These are phyloP conservation scores for Mobula hypostoma DNA, from an alignment of 2,113 vertebrate species.

Conservation along the genomic window DNA sequence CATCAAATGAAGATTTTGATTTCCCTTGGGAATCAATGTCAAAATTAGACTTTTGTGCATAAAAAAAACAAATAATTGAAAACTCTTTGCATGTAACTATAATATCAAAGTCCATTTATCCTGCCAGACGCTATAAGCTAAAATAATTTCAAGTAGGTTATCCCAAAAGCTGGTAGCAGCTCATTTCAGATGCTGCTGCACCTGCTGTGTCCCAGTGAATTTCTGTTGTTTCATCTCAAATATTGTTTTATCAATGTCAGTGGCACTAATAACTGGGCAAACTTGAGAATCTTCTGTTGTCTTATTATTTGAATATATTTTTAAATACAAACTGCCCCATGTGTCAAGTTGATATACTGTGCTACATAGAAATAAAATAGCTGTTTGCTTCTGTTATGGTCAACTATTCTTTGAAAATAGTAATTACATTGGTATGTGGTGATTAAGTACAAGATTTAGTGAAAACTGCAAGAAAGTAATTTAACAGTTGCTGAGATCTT, in stretches of 20 bases:
- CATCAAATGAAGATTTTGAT: not conserved
- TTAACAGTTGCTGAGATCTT: not conserved
- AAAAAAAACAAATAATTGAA: too few species aligned
- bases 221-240: too few species aligned
- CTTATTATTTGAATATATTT: not conserved
- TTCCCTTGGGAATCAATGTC: not conserved
- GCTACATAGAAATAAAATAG: not conserved
- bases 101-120: not conserved
- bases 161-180: too few species aligned
- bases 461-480: not conserved
- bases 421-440: not conserved
- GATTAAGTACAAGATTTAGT: not conserved
- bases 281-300: too few species aligned
- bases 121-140: not conserved
- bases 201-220: too few species aligned
- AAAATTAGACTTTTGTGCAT: not conserved
- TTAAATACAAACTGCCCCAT: not conserved
- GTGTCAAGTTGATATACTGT: not conserved
- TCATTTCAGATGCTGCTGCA: not conserved
- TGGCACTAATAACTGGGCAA: too few species aligned
- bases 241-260: too few species aligned
- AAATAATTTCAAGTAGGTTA: too few species aligned
- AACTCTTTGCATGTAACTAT: too few species aligned
- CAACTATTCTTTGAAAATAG: not conserved
- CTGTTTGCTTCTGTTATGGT: not conserved